Evolutionary conservation across 2,888 invertebrate species (phyloP), one percentile per base, ranked within the genome.

Genomic region (Beris chalybata): DNA sequence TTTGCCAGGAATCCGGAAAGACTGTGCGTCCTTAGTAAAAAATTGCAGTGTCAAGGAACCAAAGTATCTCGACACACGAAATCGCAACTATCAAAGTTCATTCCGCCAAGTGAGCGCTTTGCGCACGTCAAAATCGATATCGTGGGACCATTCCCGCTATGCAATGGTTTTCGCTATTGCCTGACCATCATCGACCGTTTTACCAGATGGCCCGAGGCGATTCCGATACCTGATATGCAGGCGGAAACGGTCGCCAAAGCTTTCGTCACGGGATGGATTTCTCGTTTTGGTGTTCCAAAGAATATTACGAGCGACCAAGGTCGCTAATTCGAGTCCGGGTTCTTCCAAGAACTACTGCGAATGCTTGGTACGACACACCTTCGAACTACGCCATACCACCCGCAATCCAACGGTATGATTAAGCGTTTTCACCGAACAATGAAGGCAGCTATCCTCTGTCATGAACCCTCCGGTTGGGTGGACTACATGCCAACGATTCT

Each of bases 221-320:
- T 22, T 22, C 22, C 22, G 22, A 22, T 22, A 3, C 22, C 22
- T 3, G 22, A 22, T 22, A 22, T 22, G 22, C 22, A 22, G 22
- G 22, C 22, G 3, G 22, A 22, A 22, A 22, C 22, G 22, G 22
- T 22, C 22, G 22, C 22, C 3, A 52, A 22, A 13, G 52, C 13
- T 2, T 54, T 54, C 32, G 2, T 22, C 11, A 12, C 7, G 1
- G n/a, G 9, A 12, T 54, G 54, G 54, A 29, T 54, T 12, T 54
- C 54, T 7, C 54, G 54, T 7, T 54, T 54, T 30, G 54, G 54
- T 12, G 3, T n/a, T 2, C 54, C 30, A 7, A 31, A 29, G 13
- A 15, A 29, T 11, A 54, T 54, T 2, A 54, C 54, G 29, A 54
- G 29, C 11, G 54, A 54, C 30, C 32, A 15, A 52, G 52, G 52